A percentile compares a stretch with the other conserved stretches of the same genome.
Evolutionary conservation across 2,797 vertebrate genomes (phyloP).

Genomic region (Amniataba percoides): DNA sequence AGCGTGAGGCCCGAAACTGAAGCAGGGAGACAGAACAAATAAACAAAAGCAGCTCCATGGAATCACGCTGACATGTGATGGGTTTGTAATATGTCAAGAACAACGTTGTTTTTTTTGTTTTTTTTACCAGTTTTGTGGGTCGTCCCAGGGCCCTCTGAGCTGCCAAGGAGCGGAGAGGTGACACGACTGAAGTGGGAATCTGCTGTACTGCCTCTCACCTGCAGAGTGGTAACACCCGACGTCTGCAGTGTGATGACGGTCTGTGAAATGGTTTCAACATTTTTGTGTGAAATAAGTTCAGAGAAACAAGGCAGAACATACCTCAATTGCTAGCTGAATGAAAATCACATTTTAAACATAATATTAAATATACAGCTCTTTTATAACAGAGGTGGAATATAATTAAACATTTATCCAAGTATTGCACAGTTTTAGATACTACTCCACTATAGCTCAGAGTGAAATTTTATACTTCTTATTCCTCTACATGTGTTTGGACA

Average conservation of each 20-base stretch:
- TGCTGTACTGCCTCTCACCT: slow-evolving; percentile 12
- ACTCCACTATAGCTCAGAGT: neutral
- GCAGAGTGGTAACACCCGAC: slow-evolving; percentile 20
- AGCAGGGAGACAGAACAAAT: neutral
- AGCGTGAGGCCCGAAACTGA: slow-evolving; percentile 25
- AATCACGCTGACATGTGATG: neutral
- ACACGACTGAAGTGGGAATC: slow-evolving; percentile 19
- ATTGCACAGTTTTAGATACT: neutral
- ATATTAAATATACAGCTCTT: neutral
- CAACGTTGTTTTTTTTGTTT: too few species aligned
- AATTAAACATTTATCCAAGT: neutral
- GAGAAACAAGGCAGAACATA: neutral
- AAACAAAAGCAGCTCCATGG: neutral
- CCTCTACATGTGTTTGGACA: neutral
- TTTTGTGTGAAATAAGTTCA: neutral
- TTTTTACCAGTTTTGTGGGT: slow-evolving; percentile 52
- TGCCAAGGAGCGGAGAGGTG: neutral
- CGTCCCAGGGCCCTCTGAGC: neutral
- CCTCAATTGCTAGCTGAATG: neutral
- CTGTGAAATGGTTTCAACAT: slow-evolving; percentile 33
- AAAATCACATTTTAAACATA: neutral
- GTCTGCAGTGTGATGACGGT: slow-evolving; percentile 5
- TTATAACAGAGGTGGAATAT: neutral
- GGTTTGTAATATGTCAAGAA: slow-evolving; percentile 7
- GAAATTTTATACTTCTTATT: neutral